phyloP scores from a whole-genome alignment of 2,888 invertebrate genomes.

The Ceraclea dissimilis region DNA sequence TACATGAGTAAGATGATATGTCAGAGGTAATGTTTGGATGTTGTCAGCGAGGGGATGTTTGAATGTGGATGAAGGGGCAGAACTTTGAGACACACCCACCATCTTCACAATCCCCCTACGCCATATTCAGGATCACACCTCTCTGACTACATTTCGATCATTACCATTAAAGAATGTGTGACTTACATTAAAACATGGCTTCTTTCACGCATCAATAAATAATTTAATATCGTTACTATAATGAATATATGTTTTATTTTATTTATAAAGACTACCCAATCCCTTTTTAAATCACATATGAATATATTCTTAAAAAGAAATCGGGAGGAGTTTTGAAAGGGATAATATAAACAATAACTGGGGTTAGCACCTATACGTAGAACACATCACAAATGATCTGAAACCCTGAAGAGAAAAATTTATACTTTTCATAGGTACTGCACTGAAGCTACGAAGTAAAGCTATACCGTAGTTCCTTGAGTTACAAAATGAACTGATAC shows the following conservation, averaged over 20 bases:
- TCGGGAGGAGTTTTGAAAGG: too few species aligned
- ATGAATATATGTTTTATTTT: conserved; percentile 26
- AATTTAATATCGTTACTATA: conserved; percentile 61
- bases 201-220: conserved; percentile 45
- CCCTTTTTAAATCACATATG: too few species aligned
- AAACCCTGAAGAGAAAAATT: too few species aligned
- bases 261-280: conserved; percentile 24
- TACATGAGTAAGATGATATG: conserved; percentile 25
- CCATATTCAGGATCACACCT: conserved; percentile 28
- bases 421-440: too few species aligned
- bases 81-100: conserved; percentile 43
- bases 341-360: too few species aligned
- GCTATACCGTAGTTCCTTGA: too few species aligned
- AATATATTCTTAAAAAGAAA: too few species aligned
- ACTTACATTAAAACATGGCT: conserved; percentile 28
- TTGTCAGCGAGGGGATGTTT: neutral
- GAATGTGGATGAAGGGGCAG: conserved; percentile 32
- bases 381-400: too few species aligned
- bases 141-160: conserved; percentile 28
- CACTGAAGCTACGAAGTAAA: too few species aligned
- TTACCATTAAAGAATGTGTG: conserved; percentile 27
- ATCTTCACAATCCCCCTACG: conserved; percentile 37
- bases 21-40: conserved; percentile 21
- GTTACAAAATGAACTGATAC: too few species aligned
- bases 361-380: too few species aligned